phyloP scores from a whole-genome alignment of 2,888 invertebrate species.

The Chalcosyrphus nemorum region DNA sequence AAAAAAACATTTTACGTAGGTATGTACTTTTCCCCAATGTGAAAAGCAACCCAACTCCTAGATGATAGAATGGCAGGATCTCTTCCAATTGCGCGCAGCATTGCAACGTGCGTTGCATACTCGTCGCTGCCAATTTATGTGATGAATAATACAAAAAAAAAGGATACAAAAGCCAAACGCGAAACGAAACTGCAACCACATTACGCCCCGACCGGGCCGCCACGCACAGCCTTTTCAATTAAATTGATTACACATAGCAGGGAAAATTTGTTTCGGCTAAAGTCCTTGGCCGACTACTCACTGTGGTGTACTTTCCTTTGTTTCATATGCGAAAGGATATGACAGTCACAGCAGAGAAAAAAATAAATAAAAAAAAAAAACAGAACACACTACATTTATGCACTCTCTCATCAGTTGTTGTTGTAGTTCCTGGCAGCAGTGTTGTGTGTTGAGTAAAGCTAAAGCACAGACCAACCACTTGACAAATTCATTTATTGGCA shows the following conservation, averaged over 20 bases:
- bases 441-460: background rate
- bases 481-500: conserved; percentile 18
- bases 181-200: background rate
- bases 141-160: conserved; percentile 26
- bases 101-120: conserved; percentile 3
- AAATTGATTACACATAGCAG: conserved; percentile 39
- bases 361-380: background rate
- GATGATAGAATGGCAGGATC: too few species aligned
- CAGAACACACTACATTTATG: background rate
- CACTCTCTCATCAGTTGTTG: background rate
- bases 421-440: background rate
- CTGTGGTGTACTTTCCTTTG: background rate
- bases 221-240: conserved; percentile 11
- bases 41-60: background rate
- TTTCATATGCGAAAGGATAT: conserved; percentile 13
- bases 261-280: conserved; percentile 1
- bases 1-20: background rate
- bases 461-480: conserved; percentile 1
- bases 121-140: background rate
- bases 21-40: too few species aligned
- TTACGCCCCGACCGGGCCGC: background rate
- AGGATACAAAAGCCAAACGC: conserved; percentile 12
- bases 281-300: conserved; percentile 7
- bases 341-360: background rate
- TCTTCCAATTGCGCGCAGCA: background rate